These are phyloP conservation scores for Micropterix aruncella DNA, from an alignment of 2,888 invertebrate genomes.

Conservation along the genomic window DNA sequence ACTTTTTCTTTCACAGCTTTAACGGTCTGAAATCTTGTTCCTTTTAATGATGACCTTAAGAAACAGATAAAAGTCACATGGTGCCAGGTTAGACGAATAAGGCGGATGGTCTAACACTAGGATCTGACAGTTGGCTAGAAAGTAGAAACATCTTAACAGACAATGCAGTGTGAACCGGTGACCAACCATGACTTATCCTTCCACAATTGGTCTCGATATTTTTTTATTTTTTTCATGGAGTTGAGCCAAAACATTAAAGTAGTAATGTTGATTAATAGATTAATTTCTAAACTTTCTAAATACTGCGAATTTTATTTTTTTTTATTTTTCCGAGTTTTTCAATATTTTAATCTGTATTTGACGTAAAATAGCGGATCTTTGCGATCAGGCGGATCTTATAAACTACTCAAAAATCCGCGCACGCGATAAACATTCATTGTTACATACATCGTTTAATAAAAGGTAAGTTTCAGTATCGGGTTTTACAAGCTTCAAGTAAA, in stretches of 20 bases:
- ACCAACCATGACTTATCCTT: constrained; percentile 7
- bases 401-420: background rate
- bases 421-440: background rate
- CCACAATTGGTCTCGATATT: constrained; percentile 11
- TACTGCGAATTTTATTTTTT: too few species aligned
- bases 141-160: constrained; percentile 9
- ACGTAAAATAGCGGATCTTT: background rate
- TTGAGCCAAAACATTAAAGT: background rate
- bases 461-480: background rate
- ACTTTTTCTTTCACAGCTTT: constrained; percentile 13
- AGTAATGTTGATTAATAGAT: background rate
- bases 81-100: too few species aligned
- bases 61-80: too few species aligned
- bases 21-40: too few species aligned
- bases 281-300: too few species aligned
- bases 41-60: constrained; percentile 11
- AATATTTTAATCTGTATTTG: background rate
- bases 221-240: constrained; percentile 4
- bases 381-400: background rate
- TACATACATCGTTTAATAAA: background rate
- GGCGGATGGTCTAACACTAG: too few species aligned
- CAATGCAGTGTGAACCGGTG: constrained; percentile 8
- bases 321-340: background rate
- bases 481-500: background rate
- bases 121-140: constrained; percentile 12